phyloP scores from a whole-genome alignment of 2,888 invertebrate species.

The Ormyrus labotus region DNA sequence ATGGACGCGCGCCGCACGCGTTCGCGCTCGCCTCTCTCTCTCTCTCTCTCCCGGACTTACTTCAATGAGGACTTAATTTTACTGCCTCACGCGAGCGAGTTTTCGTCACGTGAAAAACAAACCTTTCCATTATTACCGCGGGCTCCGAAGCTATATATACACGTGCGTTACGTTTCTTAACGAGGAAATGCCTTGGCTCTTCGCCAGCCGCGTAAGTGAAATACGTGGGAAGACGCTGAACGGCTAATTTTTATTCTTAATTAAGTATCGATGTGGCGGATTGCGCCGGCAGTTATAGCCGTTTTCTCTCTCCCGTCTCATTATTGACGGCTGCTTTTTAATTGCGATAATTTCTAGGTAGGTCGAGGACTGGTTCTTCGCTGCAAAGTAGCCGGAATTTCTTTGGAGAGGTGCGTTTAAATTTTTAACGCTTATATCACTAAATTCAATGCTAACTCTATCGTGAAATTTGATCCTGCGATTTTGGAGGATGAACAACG shows the following conservation, averaged over 20 bases:
- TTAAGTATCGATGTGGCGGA: conserved; percentile 34
- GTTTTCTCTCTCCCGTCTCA: too few relatives aligned
- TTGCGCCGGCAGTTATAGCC: background rate
- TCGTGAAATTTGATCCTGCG: too few relatives aligned
- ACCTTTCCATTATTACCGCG: conserved; percentile 46
- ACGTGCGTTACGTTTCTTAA: conserved; percentile 9
- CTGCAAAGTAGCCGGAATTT: background rate
- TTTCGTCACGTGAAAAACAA: conserved; percentile 55
- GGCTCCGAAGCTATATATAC: background rate
- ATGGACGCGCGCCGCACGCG: conserved; percentile 43
- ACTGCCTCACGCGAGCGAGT: conserved; percentile 44
- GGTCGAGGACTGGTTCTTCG: too few relatives aligned
- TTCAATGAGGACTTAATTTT: conserved; percentile 55
- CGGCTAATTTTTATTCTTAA: conserved; percentile 27
- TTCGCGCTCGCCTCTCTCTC: background rate
- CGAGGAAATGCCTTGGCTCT: conserved; percentile 26
- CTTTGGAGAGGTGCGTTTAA: background rate
- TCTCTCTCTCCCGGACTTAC: conserved; percentile 41
- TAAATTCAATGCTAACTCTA: too few relatives aligned
- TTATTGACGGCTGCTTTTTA: too few relatives aligned
- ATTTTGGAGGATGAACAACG: too few relatives aligned
- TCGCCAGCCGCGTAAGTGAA: background rate
- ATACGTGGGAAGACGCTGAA: conserved; percentile 32
- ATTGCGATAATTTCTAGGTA: too few relatives aligned
- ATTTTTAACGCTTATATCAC: too few relatives aligned